Evolutionary conservation across 1,140 invertebrate species (phyloP), one percentile per base, ranked within the genome.

Genomic region (Apolygus lucorum): DNA sequence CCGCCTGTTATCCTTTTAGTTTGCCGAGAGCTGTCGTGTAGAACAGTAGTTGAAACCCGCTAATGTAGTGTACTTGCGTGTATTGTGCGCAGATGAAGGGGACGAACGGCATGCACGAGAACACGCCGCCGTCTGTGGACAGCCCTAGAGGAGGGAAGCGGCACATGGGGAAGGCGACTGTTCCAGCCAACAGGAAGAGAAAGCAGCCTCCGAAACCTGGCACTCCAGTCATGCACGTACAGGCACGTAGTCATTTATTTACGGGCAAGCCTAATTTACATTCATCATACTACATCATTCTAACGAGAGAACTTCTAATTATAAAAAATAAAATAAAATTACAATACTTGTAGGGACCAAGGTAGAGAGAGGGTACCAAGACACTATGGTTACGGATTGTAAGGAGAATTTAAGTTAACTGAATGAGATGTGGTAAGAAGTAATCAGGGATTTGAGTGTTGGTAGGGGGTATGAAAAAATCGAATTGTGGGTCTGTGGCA

Each of bases 121-220:
- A 84, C 72, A 85, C 81, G 52, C 84, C 83, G 1, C 81, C 81
- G 2, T 83, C 81, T 17, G 81, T 82, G 68, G 82, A 85, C 76
- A 84, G 86, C 72, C 84, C 84, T n/a, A 80, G 84, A 14, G 77
- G 76, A 14, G 80, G 80, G 77, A 71, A 71, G 27, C 73, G 75
- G 67, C 68, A 72, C 63, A 68, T 64, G 70, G 72, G 69, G 27
- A 71, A 72, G 63, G 69, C 74, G 63, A 73, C 74, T 42, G 42
- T 64, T 49, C 11, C 8, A 11, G 11, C 34, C 49, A 68, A 71
- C 27, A 52, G 75, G n/a, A 73, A 74, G 29, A 73, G 73, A 62
- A 75, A 76, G 70, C 75, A 75, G 62, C 73, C 66, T 14, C 62
- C 59, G 2, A 74, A 74, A 68, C 74, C 74, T n/a, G 70, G 71